Evolutionary conservation across 2,888 invertebrate genomes (phyloP).

Genomic region (Phortica magna): DNA sequence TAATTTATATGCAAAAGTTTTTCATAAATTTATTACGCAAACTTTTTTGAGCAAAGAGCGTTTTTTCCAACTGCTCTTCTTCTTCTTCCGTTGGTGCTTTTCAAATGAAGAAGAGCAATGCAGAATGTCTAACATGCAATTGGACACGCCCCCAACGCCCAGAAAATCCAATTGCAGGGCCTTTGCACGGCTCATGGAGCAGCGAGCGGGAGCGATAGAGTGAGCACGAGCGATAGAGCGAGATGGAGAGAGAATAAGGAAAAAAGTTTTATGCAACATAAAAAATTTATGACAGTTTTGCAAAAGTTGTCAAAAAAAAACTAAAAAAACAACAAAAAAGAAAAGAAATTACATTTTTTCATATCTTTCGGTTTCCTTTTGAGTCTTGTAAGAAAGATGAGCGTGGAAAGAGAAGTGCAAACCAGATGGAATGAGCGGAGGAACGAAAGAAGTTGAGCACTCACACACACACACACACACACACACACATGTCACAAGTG

Average conservation of each 20-base stretch:
- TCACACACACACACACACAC: neutral
- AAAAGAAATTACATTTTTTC: constrained; percentile 44
- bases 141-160: neutral
- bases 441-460: neutral
- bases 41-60: constrained; percentile 54
- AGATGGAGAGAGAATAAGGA: constrained; percentile 10
- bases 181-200: neutral
- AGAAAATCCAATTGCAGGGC: neutral
- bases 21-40: constrained; percentile 72
- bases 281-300: constrained; percentile 72
- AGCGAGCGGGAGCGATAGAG: too few species aligned
- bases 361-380: constrained; percentile 2
- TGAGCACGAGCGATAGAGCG: neutral
- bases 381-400: neutral
- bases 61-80: constrained; percentile 44
- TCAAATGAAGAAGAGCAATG: constrained; percentile 25
- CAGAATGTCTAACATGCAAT: constrained; percentile 36
- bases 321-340: constrained; percentile 31
- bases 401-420: neutral
- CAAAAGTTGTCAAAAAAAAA: constrained; percentile 57
- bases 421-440: neutral
- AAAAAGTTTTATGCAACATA: constrained; percentile 63
- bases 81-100: constrained; percentile 29
- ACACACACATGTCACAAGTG: neutral
- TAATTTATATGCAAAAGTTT: constrained; percentile 69